Evolutionary conservation across 2,888 invertebrate species (phyloP).

Genomic region (Rhagonycha fulva): DNA sequence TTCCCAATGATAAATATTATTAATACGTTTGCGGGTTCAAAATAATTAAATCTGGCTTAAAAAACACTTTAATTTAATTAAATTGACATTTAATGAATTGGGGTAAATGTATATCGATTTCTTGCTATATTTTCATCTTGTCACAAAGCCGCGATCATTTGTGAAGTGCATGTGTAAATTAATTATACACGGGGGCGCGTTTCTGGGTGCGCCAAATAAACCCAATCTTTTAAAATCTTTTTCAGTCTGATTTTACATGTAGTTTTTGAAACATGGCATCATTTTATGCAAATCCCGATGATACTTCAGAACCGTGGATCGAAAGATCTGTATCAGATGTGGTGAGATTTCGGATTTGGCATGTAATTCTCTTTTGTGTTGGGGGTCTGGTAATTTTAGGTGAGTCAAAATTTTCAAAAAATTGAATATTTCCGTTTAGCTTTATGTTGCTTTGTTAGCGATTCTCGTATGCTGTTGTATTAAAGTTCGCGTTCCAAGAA

Average conservation of each 20-base stretch:
- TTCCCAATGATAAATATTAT: too few species aligned
- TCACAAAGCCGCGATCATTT: not conserved
- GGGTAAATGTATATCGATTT: not conserved
- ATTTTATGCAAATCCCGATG: conserved; percentile 51
- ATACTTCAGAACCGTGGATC: conserved; percentile 64
- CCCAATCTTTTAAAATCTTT: not conserved
- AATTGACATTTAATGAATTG: not conserved
- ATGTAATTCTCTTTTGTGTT: conserved; percentile 73
- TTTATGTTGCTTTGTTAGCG: conserved; percentile 59
- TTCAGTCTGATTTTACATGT: not conserved
- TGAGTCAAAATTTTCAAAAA: conserved; percentile 48
- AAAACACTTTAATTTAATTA: not conserved
- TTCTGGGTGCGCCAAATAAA: not conserved
- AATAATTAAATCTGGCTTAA: not conserved
- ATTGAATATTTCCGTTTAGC: not conserved
- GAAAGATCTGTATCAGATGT: conserved; percentile 71
- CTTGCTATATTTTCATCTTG: not conserved
- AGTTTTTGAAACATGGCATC: conserved; percentile 41
- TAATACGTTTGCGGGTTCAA: not conserved
- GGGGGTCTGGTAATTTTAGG: conserved; percentile 66
- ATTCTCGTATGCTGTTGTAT: conserved; percentile 89
- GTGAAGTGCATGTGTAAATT: not conserved
- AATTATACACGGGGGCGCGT: not conserved
- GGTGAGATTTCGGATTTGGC: conserved; percentile 80
- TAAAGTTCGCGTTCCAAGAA: conserved; percentile 88